Conservation (phyloP, 2,888 invertebrate species). For the Eubasilissa splendida region DNA sequence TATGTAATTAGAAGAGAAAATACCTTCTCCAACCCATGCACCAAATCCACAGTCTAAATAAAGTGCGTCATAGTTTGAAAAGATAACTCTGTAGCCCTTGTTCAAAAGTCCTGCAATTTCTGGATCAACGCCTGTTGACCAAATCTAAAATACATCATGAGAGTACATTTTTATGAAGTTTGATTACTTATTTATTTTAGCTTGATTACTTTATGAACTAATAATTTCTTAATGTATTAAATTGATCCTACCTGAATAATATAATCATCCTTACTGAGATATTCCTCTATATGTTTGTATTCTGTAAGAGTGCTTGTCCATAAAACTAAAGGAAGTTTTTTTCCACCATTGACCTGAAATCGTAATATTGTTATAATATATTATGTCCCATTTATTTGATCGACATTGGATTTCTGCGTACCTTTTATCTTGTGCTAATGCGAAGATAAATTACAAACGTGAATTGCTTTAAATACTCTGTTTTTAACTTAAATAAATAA, state of each 20-base stretch:
- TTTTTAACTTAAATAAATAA: no score
- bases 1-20: background rate
- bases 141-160: conserved; percentile 69
- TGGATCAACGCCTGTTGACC: conserved; percentile 80
- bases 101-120: conserved; percentile 78
- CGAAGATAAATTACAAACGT: no score
- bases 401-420: no score
- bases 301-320: conserved; percentile 89
- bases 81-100: conserved; percentile 83
- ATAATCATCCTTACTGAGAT: conserved; percentile 81
- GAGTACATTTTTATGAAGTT: no score
- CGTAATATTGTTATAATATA: background rate
- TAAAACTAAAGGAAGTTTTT: conserved; percentile 77
- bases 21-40: conserved; percentile 83
- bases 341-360: conserved; percentile 64
- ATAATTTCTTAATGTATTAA: no score
- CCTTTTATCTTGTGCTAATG: no score
- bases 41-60: conserved; percentile 91
- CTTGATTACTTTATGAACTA: no score
- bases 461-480: no score
- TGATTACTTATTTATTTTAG: no score
- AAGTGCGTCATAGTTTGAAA: conserved; percentile 90
- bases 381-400: no score
- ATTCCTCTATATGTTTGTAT: conserved; percentile 75
- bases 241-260: conserved; percentile 77